These are phyloP conservation scores for Cyprinodon brontotheroides DNA, from an alignment of 2,113 vertebrate species.

Conservation along the genomic window DNA sequence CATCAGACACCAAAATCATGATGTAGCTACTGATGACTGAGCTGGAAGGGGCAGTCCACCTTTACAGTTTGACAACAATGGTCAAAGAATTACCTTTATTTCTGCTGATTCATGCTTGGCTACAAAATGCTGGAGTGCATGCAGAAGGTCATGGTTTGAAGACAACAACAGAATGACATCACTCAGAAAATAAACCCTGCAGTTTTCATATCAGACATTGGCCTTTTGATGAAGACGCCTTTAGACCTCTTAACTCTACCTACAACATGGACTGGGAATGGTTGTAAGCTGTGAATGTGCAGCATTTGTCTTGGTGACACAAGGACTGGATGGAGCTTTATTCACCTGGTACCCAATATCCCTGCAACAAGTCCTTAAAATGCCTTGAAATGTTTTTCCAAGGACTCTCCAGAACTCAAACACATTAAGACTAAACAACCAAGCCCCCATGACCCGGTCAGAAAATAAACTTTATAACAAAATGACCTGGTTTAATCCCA, in stretches of 20 bases:
- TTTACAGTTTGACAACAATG: neutral
- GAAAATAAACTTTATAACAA: neutral
- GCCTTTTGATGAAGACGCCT: neutral
- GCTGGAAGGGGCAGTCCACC: neutral
- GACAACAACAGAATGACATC: neutral
- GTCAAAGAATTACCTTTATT: neutral
- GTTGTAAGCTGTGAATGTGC: neutral
- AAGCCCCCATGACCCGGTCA: neutral
- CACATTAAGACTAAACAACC: neutral
- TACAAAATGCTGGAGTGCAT: neutral
- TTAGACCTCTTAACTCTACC: neutral
- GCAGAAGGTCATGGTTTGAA: neutral
- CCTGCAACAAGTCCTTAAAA: neutral
- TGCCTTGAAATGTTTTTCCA: neutral
- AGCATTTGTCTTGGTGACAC: neutral
- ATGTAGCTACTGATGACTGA: no score
- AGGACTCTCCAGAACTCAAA: neutral
- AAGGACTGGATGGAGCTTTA: neutral
- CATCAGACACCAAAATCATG: no score
- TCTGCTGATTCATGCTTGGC: neutral
- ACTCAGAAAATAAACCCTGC: neutral
- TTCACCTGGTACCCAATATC: neutral
- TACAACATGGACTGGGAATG: neutral
- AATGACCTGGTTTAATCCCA: no score
- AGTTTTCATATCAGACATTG: neutral